Evolutionary conservation across 2,888 invertebrate species (phyloP), one percentile per base, ranked within the genome.

Genomic region (Eupithecia tripunctaria): DNA sequence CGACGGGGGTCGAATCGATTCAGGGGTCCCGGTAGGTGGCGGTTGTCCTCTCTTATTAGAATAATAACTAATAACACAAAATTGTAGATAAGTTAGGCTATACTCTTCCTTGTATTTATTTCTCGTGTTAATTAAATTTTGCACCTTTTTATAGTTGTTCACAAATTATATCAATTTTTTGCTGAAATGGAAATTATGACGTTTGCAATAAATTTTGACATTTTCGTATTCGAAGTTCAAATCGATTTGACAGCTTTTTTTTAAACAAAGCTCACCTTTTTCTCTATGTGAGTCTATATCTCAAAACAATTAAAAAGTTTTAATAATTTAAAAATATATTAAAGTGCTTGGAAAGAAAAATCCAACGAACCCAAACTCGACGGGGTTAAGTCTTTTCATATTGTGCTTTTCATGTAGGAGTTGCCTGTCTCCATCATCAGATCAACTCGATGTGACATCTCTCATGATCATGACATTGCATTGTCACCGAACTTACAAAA

Each of bases 121-220:
- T 60, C 18, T 29, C 15, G 14, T 8, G 6, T 60, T 18, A 60
- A 18, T 18, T 15, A 15, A 60, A 27, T 29, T 8, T 18, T 2
- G 18, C 14, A 64, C 36, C 64, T 25, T 64, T 51, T 41, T 36
- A 25, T 25, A 38, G 12, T 38, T 10, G 64, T 38, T 64, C 25
- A 41, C 38, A 38, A 64, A 41, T 38, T 62, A 66, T 64, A 67
- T 63, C 51, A 27, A 59, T 36, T 72, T 72, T 76, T 60, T 70
- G 68, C 47, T 67, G 67, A 66, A 67, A 43, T 29, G 27, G 25
- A 27, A 80, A 47, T 8, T 43, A 43, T 7, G 47, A 81, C 80
- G 82, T 81, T 83, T 80, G 82, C 81, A 79, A 41, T 78, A 72
- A 84, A 87, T 86, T 88, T 89, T 83, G 83, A 77, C 75, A 77